Conservation (phyloP, 2,888 invertebrate genomes). For the Ephialtes manifestator region DNA sequence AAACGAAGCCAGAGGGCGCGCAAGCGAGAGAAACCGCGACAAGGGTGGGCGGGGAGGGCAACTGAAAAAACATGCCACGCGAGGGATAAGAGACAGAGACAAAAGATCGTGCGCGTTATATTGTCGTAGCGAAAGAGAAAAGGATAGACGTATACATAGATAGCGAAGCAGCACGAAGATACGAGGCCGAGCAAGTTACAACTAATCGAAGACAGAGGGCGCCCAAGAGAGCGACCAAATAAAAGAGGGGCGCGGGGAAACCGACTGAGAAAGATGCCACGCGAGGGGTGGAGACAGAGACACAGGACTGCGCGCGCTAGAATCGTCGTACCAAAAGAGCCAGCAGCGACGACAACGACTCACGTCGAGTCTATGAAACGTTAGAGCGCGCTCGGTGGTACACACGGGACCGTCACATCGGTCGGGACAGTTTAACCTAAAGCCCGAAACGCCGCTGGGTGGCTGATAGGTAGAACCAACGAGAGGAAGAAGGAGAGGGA, state of each 20-base stretch:
- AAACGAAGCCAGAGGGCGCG: not conserved
- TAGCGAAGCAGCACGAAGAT: not conserved
- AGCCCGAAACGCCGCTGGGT: conserved; percentile 27
- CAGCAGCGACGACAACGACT: not conserved
- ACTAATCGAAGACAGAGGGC: conserved; percentile 32
- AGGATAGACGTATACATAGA: not conserved
- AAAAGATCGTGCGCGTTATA: not conserved
- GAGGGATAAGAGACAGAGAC: not conserved
- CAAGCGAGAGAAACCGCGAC: not conserved
- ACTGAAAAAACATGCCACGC: not conserved
- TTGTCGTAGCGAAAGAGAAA: not conserved
- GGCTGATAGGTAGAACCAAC: not conserved
- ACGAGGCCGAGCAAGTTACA: conserved; percentile 21
- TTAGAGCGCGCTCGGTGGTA: conserved; percentile 50
- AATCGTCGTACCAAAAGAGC: conserved; percentile 47
- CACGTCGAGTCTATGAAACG: conserved; percentile 38
- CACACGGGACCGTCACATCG: conserved; percentile 32
- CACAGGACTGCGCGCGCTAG: conserved; percentile 49
- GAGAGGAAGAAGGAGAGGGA: not conserved
- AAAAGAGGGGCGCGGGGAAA: conserved; percentile 28
- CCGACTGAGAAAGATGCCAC: conserved; percentile 6
- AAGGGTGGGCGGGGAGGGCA: not conserved
- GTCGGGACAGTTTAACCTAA: conserved; percentile 41
- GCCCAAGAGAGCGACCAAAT: conserved; percentile 39
- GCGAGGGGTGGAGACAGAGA: conserved; percentile 47